phyloP scores from a whole-genome alignment of 2,113 vertebrate species.

The Acrocephalus kingi region DNA sequence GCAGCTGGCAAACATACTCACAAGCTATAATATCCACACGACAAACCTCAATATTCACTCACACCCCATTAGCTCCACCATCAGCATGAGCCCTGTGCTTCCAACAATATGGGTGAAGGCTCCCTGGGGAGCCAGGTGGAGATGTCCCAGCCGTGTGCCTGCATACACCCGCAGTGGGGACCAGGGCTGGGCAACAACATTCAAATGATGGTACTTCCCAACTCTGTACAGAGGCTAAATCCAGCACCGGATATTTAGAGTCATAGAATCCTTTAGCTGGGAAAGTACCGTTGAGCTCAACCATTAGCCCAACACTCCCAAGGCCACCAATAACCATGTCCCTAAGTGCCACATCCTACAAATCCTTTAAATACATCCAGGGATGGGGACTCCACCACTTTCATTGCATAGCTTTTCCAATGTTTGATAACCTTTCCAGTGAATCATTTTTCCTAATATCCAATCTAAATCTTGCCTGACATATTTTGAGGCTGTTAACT shows the following conservation, averaged over 20 bases:
- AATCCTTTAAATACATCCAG: not conserved
- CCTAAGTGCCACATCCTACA: not conserved
- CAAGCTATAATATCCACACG: not conserved
- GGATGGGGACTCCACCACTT: not conserved
- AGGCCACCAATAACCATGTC: not conserved
- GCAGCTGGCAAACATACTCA: not conserved
- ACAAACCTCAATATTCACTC: not conserved
- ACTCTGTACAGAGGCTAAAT: not conserved
- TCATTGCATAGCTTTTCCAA: not conserved
- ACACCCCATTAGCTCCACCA: not conserved
- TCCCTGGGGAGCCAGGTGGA: not conserved
- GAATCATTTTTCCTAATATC: not conserved
- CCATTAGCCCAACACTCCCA: not conserved
- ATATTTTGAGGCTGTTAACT: not conserved
- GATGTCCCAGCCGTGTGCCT: fast-evolving
- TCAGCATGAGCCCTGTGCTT: not conserved
- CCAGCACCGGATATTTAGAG: not conserved
- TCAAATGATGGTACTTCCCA: not conserved
- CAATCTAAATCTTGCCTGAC: not conserved
- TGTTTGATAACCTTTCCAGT: not conserved
- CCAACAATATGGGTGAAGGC: not conserved
- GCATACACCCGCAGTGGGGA: not conserved
- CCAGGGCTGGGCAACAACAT: not conserved
- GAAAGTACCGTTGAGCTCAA: not conserved
- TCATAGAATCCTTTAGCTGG: not conserved